A percentile compares a stretch with the other conserved stretches of the same genome.
Conservation (phyloP, 2,888 invertebrate genomes). For the Eurytoma adleriae region DNA sequence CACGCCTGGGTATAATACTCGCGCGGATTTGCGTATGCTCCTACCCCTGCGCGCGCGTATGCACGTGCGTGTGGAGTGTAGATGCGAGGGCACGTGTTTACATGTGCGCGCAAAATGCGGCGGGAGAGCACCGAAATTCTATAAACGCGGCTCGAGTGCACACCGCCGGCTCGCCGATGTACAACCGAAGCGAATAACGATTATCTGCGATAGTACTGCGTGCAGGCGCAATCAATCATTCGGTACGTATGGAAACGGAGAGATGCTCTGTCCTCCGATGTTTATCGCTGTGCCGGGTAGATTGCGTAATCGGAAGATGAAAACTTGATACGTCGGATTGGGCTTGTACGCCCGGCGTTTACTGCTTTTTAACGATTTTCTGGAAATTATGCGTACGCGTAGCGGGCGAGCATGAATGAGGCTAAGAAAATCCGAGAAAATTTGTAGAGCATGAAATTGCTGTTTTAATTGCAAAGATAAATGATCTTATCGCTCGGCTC, state of each 20-base stretch:
- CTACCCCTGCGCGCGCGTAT: no score
- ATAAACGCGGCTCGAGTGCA: no score
- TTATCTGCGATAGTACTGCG: conserved; percentile 3
- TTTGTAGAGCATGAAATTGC: conserved; percentile 18
- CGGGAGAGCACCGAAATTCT: no score
- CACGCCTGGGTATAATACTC: no score
- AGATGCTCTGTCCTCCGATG: background rate
- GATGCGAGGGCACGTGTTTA: no score
- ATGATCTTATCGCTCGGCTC: conserved; percentile 6
- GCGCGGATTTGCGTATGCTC: no score
- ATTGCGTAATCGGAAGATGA: conserved; percentile 23
- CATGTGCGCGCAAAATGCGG: no score
- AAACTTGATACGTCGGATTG: background rate
- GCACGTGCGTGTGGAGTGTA: no score
- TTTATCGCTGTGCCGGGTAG: conserved; percentile 9
- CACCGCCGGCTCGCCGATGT: no score
- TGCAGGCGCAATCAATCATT: conserved; percentile 24
- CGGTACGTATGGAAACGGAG: background rate
- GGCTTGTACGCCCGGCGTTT: background rate
- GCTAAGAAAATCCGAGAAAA: background rate
- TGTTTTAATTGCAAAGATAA: conserved; percentile 25
- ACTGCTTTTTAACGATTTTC: background rate
- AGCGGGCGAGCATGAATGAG: background rate
- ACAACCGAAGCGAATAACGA: conserved; percentile 23
- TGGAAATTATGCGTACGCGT: no score